Conservation (phyloP, 2,113 vertebrate species). For the Gopherus evgoodei region DNA sequence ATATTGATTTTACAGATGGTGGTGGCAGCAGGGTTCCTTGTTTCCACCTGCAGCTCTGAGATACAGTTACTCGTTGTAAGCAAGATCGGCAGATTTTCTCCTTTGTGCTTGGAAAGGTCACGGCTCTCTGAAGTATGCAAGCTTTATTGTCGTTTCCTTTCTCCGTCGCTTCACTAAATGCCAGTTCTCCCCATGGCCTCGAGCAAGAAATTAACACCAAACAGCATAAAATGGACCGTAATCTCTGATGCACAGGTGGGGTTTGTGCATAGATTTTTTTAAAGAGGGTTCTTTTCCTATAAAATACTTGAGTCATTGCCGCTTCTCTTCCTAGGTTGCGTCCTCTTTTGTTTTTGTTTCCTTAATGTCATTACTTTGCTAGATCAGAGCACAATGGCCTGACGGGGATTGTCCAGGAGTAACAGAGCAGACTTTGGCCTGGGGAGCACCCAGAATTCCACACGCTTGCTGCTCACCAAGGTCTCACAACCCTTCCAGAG, state of each 20-base stretch:
- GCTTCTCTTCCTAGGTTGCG: fast-evolving
- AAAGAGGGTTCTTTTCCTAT: not conserved
- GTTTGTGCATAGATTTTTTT: not conserved
- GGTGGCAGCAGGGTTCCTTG: fast-evolving
- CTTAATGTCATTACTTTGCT: not conserved
- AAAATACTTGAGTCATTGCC: not conserved
- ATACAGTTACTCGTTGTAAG: fast-evolving
- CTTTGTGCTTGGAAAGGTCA: slow-evolving; percentile 20
- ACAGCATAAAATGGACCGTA: not conserved
- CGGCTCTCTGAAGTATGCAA: not conserved
- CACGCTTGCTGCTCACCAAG: fast-evolving
- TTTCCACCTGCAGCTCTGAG: fast-evolving
- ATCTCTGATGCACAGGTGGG: not conserved
- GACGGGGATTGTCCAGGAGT: not conserved
- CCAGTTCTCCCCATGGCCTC: slow-evolving; percentile 6
- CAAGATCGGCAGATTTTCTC: not conserved
- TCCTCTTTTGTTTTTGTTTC: not conserved
- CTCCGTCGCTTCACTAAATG: slow-evolving; percentile 36
- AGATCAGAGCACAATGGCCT: too few relatives aligned
- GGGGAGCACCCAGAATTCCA: fast-evolving
- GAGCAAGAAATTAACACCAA: not conserved
- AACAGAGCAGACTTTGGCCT: fast-evolving
- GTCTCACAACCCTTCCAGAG: not conserved
- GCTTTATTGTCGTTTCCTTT: not conserved
- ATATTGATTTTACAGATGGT: not conserved